These are phyloP conservation scores for Adelphocoris suturalis DNA, from an alignment of 2,888 invertebrate species.

Conservation along the genomic window DNA sequence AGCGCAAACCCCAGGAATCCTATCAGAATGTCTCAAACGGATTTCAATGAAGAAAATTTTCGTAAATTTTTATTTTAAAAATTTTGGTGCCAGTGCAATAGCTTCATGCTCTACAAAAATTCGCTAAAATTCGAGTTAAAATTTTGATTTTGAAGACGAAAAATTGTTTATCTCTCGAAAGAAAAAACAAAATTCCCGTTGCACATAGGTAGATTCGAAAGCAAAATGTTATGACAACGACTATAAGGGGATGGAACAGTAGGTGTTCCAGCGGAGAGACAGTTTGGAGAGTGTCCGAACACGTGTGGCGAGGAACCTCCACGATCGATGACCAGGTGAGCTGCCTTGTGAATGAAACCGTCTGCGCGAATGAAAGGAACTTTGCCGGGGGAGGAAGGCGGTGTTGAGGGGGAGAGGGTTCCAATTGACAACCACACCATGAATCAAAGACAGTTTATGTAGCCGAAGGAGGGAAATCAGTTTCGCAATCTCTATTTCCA, in stretches of 20 bases:
- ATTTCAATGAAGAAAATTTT: too few species aligned
- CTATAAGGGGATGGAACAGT: too few species aligned
- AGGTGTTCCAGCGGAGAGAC: not conserved
- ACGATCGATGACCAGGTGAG: constrained; percentile 41
- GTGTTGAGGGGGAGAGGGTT: not conserved
- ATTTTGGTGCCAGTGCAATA: too few species aligned
- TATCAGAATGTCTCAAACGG: too few species aligned
- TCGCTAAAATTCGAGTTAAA: too few species aligned
- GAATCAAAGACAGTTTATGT: not conserved
- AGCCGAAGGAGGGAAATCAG: not conserved
- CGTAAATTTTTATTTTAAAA: too few species aligned
- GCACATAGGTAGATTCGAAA: not conserved
- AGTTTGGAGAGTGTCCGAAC: constrained; percentile 5
- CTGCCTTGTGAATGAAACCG: constrained; percentile 42
- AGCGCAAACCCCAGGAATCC: too few species aligned
- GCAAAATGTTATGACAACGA: not conserved
- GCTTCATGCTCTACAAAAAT: too few species aligned
- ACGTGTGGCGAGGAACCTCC: constrained; percentile 17
- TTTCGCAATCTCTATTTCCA: too few species aligned
- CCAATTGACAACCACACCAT: constrained; percentile 15
- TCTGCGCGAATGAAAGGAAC: constrained; percentile 38
- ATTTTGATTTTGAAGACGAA: too few species aligned
- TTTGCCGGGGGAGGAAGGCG: not conserved
- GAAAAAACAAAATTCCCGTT: too few species aligned
- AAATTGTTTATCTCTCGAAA: too few species aligned